A percentile compares a stretch with the other conserved stretches of the same genome.
Conservation (phyloP, 2,797 vertebrate genomes). For the Coluber constrictor region DNA sequence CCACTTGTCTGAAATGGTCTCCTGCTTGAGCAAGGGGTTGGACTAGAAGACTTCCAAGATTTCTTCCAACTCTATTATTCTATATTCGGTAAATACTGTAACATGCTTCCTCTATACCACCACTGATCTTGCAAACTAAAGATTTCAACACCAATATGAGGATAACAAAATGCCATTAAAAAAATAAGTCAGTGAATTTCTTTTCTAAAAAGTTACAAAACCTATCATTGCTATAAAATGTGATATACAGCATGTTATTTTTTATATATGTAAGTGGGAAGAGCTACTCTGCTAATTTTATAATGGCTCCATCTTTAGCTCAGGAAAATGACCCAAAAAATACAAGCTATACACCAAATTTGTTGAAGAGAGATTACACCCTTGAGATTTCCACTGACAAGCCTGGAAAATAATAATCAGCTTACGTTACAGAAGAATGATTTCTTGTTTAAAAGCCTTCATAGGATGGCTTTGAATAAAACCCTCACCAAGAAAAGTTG, state of each 20-base stretch:
- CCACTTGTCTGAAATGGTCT: not conserved
- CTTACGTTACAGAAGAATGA: not conserved
- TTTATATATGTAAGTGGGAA: not conserved
- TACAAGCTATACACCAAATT: not conserved
- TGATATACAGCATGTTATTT: not conserved
- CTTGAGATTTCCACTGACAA: not conserved
- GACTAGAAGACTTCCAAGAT: not conserved
- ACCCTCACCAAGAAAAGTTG: not conserved
- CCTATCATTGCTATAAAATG: not conserved
- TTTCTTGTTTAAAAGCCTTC: not conserved
- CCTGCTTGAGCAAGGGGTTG: not conserved
- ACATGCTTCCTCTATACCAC: conserved; percentile 30
- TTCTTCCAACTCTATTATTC: not conserved
- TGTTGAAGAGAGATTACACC: not conserved
- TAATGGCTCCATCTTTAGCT: not conserved
- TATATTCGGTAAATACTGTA: not conserved
- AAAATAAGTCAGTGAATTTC: not conserved
- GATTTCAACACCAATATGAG: conserved; percentile 29
- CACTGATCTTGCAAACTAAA: conserved; percentile 41
- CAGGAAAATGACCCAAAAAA: not conserved
- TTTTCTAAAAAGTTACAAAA: not conserved
- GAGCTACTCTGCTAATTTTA: not conserved
- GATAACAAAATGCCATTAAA: not conserved
- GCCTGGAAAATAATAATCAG: not conserved
- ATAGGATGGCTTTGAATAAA: not conserved